Evolutionary conservation across 2,888 invertebrate genomes (phyloP).

Genomic region (Alsophila aescularia): DNA sequence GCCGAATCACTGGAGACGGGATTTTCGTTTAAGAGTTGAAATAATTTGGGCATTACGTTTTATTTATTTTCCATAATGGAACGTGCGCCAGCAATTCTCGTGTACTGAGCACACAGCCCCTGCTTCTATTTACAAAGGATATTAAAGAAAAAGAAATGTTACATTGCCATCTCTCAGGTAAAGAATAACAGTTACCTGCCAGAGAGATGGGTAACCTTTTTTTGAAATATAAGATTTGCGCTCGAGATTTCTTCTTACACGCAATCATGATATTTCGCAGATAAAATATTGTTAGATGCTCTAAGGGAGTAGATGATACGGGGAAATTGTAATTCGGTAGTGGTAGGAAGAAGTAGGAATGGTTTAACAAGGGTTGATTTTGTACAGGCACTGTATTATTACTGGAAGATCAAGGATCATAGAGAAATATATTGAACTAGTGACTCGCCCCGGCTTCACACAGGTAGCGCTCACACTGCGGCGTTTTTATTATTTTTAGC

Average conservation of each 20-base stretch:
- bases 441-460: too few species aligned
- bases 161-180: conserved; percentile 31
- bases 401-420: too few species aligned
- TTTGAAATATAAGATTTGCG: conserved; percentile 29
- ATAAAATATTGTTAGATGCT: conserved; percentile 26
- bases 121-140: conserved; percentile 44
- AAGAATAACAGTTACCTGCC: conserved; percentile 16
- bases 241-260: conserved; percentile 24
- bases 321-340: conserved; percentile 11
- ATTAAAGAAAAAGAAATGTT: conserved; percentile 39
- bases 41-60: conserved; percentile 74
- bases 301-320: conserved; percentile 13
- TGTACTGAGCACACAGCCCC: conserved; percentile 48
- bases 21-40: conserved; percentile 72
- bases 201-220: conserved; percentile 28
- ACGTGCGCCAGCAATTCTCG: conserved; percentile 63
- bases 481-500: too few species aligned
- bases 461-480: too few species aligned
- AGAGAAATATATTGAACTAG: too few species aligned
- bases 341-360: conserved; percentile 25
- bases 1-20: conserved; percentile 60
- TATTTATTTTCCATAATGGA: conserved; percentile 76
- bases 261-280: conserved; percentile 27
- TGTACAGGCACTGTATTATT: neutral
- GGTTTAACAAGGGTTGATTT: neutral